Base-by-base conservation (phyloP, 2,888 invertebrate genomes). In the Teleiodes luculella region DNA sequence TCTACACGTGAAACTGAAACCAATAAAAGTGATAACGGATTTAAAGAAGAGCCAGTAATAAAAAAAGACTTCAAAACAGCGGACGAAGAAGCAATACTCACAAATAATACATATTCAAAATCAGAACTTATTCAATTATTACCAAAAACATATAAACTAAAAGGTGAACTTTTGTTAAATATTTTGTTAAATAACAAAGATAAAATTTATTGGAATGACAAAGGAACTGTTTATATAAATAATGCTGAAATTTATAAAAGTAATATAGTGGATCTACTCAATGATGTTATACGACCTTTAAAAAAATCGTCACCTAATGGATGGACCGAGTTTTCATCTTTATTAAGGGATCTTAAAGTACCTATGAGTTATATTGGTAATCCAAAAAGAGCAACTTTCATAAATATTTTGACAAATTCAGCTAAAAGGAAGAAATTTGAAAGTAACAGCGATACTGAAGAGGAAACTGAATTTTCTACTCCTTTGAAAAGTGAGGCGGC, bases 221-320 rank as follows among this genome's bases (percentile, higher is more conserved):
- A 55, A 14, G 65, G 64, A 28, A 59, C 57, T 30, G 61, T 66
- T 11, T 37, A 60, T 16, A 59, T 66, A 20, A 54, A 66, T 37
- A 62, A 62, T 20, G 43, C 62, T 55, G 55, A 54, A 56, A 56
- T 61, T 39, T 51, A 47, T 13, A 57, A 57, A 49, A 67, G 64
- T 48, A 66, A 69, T 61, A 68, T 69, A 56, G 31, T 65, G 10
- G 67, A 71, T 49, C 61, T 69, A 41, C 16, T 69, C 37, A 66
- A 62, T 56, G 65, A 68, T 55, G 49, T 51, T 16, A 18, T 71
- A 5, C 58, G 67, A 61, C 65, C 65, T 11, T 48, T 68, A 3
- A 67, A 68, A 60, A 62, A 30, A 33, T 55, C 52, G 33, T 58
- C 58, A 52, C 68, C 70, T 24, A 54, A 52, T 36, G 69, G 71